Evolutionary conservation across 2,888 invertebrate species (phyloP), one percentile per base, ranked within the genome.

Genomic region (Cylloceria caligata): DNA sequence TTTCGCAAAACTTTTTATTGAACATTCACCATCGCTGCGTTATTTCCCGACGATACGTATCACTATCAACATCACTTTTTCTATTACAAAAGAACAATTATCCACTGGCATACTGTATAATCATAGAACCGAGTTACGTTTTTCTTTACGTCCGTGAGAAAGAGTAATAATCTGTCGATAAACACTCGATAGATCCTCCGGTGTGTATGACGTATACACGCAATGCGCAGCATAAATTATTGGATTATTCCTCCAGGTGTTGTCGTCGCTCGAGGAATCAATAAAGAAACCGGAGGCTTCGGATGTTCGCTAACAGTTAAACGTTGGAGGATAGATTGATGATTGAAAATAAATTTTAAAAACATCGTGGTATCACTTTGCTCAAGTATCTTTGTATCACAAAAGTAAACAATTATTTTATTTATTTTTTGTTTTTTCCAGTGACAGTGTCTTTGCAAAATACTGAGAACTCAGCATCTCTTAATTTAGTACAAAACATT

Each of bases 261-360:
- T 60, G 49, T 69, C 45, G 55, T 30, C 21, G 45, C 52, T 5
- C 52, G 39, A 11, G 30, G 16, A 52, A 47, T 47, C 19, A 13
- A 36, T 64, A 47, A n/a, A 76, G 68, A 76, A 76, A 62, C 68
- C 76, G 68, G 76, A 69, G 62, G 49, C 47, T n/a, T 36, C 47
- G n/a, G 30, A 62, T 30, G 19, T 21, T 49, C 62, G 62, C 9
- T 30, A 36, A 47, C 49, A 49, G 34, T 42, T 42, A 7, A 42
- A 30, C 71, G 45, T 42, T 60, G 34, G 45, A 57, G 27, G 30
- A 69, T 57, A 16, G 24, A 73, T 64, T 24, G 16, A 55, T 19
- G 30, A 65, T 36, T 36, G 24, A 11, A 19, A 47, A 34, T 30
- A 72, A 60, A 60, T n/a, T n/a, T n/a, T n/a, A n/a, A n/a, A n/a